These are phyloP conservation scores for Antheraea pernyi DNA, from an alignment of 1,140 invertebrate species.

Conservation along the genomic window DNA sequence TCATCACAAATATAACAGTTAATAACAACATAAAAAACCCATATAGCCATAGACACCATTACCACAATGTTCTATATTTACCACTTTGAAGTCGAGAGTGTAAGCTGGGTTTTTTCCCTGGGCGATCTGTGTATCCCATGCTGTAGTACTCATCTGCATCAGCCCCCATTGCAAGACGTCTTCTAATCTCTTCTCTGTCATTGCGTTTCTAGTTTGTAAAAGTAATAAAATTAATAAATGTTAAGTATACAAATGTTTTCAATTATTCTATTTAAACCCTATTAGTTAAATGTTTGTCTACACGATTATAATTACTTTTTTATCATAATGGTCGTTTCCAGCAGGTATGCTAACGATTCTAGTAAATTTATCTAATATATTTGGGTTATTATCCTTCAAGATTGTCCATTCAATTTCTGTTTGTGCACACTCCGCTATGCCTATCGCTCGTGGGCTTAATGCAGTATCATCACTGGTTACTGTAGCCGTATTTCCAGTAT, in stretches of 20 bases:
- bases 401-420: constrained; percentile 70
- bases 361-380: constrained; percentile 85
- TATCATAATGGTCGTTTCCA: constrained; percentile 59
- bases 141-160: constrained; percentile 88
- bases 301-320: constrained; percentile 52
- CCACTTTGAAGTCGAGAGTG: constrained; percentile 93
- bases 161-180: constrained; percentile 91
- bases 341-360: constrained; percentile 79
- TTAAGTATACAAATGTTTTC: not conserved
- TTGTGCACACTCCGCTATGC: constrained; percentile 57
- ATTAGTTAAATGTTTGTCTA: not conserved
- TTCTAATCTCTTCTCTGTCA: constrained; percentile 95
- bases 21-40: too few relatives aligned
- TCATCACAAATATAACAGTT: not conserved
- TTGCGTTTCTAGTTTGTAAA: constrained; percentile 86
- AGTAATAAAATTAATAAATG: constrained; percentile 22
- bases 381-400: constrained; percentile 62
- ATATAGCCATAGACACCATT: not conserved
- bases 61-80: constrained; percentile 47
- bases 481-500: constrained; percentile 35
- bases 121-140: constrained; percentile 79
- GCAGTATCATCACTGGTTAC: constrained; percentile 49
- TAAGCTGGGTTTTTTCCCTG: constrained; percentile 90
- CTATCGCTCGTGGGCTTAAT: constrained; percentile 63
- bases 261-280: not conserved